Evolutionary conservation across 2,888 invertebrate genomes (phyloP).

Genomic region (Drosophila anomelani): DNA sequence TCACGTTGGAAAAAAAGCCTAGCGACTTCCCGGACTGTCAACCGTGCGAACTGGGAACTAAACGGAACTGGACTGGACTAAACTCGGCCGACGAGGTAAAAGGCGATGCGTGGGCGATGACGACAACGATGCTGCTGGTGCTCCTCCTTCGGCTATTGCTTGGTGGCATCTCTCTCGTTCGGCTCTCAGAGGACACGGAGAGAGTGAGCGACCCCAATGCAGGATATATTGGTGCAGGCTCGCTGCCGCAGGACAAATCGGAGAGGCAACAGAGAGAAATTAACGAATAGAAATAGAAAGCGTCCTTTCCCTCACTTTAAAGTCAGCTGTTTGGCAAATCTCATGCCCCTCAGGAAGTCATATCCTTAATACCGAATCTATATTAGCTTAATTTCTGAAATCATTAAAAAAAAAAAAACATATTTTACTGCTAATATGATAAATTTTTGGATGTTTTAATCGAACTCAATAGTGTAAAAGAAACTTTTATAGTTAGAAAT

Average conservation of each 20-base stretch:
- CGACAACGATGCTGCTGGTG: slow-evolving; percentile 52
- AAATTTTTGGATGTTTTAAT: too few relatives aligned
- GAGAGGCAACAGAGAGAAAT: slow-evolving; percentile 7
- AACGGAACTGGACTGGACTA: slow-evolving; percentile 34
- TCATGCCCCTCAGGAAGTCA: not conserved
- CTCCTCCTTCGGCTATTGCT: slow-evolving; percentile 61
- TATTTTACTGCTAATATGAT: too few relatives aligned
- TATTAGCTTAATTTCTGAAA: not conserved
- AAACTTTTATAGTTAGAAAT: not conserved
- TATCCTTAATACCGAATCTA: too few relatives aligned
- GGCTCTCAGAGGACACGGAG: slow-evolving; percentile 8
- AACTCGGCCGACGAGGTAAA: slow-evolving; percentile 21
- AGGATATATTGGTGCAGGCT: slow-evolving; percentile 20
- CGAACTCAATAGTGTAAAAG: too few relatives aligned
- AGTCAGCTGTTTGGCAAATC: slow-evolving; percentile 14
- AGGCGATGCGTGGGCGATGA: slow-evolving; percentile 51
- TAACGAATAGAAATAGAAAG: not conserved
- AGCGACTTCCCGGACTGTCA: slow-evolving; percentile 7
- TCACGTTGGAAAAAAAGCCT: slow-evolving; percentile 13
- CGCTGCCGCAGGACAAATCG: not conserved
- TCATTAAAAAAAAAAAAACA: too few relatives aligned
- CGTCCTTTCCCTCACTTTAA: not conserved
- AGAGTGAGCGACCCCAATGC: slow-evolving; percentile 44
- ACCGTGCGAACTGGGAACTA: slow-evolving; percentile 18
- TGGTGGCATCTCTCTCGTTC: slow-evolving; percentile 41